Conservation (phyloP, 53 echinoderm and acorn worm species). For the Astropecten irregularis region DNA sequence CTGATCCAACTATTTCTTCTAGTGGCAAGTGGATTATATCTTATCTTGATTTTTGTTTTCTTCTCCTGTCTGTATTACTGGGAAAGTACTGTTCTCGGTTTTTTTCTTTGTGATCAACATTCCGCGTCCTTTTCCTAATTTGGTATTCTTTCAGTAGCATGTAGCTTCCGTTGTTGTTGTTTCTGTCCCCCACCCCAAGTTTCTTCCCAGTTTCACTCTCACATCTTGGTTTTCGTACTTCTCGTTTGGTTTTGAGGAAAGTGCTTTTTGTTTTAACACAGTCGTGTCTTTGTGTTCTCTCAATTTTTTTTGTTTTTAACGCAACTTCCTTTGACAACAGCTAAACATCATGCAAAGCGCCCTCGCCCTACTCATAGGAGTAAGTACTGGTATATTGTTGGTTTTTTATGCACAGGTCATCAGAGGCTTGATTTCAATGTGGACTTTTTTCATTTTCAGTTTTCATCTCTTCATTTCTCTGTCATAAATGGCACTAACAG, state of each 20-base stretch:
- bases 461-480: constrained; percentile 1
- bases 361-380: constrained; percentile 48
- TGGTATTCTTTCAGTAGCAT: no score
- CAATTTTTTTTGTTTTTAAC: constrained; percentile 25
- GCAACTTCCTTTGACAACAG: constrained; percentile 57
- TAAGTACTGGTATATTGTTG: constrained; percentile 16
- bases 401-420: not conserved
- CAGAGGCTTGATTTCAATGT: no score
- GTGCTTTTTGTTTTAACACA: constrained; percentile 38
- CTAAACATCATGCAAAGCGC: constrained; percentile 52
- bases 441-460: no score
- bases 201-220: not conserved
- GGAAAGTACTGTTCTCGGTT: no score
- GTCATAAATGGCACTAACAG: not conserved
- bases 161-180: not conserved
- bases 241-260: not conserved
- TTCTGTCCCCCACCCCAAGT: not conserved
- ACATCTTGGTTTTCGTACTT: not conserved
- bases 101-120: no score
- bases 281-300: constrained; percentile 33
- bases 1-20: no score
- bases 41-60: no score
- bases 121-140: no score
- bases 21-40: no score
- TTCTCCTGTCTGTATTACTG: no score